Base-by-base conservation (phyloP, 30 jellyfish, hydroid and myxozoan species). In the Aurelia sp. region DNA sequence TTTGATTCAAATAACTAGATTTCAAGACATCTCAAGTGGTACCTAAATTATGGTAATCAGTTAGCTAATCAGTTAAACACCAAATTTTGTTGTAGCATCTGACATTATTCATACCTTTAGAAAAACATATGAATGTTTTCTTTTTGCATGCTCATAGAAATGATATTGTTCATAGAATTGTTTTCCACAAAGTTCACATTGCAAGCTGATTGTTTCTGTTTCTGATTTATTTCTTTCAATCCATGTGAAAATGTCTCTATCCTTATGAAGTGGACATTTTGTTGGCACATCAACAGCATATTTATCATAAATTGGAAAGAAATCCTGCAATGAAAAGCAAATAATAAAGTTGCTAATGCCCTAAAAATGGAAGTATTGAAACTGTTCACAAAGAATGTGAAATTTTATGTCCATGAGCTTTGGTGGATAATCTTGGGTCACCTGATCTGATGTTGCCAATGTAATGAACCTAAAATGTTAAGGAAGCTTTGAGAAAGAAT, bases 131-230 rank as follows among this genome's bases (percentile, higher is more conserved):
- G 73, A 40, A 48, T 88, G 97, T 52, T 88, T 88, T 35, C 97
- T 68, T 15, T 21, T 33, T 17, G 88, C 84, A 63, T 88, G 97
- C 78, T 80, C 88, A 68, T 79, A 79, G 15, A 79, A 35, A 80
- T 67, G 63, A 71, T 63, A 44, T 63, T 88, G 72, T 35, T 72
- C 76, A 58, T 79, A 88, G 53, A 88, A 88, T 13, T 64, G 67
- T 63, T 88, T 88, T 16, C 97, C 97, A 88, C 97, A 88, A 10
- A 80, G 41, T 80, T 88, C 91, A 73, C 97, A 88, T 74, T 88
- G 35, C 68, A 53, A 19, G 4, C 78, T 48, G 27, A 82, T 15
- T 12, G 90, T 85, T 30, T 86, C 83, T 17, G 38, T 31, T 5
- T 74, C 44, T 0, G 95, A 16, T 24, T 40, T 86, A 67, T 86